phyloP scores from a whole-genome alignment of 2,888 invertebrate species.

The Chloroclystis v-ata region DNA sequence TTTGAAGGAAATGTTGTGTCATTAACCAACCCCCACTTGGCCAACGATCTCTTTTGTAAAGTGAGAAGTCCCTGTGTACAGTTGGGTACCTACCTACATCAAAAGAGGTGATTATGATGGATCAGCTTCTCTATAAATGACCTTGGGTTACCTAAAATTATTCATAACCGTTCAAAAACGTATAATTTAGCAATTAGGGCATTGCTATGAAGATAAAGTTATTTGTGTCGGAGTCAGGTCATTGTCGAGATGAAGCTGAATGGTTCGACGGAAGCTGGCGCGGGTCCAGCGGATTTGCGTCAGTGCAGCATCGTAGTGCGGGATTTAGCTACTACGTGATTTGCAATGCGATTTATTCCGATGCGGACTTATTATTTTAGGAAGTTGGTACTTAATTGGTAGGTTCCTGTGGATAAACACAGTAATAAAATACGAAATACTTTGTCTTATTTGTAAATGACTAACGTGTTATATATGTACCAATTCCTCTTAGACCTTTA shows the following conservation, averaged over 20 bases:
- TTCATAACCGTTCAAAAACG: no score
- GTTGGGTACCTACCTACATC: no score
- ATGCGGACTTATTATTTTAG: conserved; percentile 5
- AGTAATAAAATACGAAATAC: no score
- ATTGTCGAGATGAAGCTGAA: conserved; percentile 69
- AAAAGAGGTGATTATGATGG: no score
- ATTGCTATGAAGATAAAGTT: conserved; percentile 22
- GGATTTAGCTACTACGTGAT: conserved; percentile 11
- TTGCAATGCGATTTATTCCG: conserved; percentile 15
- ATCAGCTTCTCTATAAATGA: no score
- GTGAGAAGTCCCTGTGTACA: no score
- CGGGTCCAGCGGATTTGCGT: conserved; percentile 62
- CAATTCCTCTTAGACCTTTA: no score
- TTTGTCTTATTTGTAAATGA: not conserved
- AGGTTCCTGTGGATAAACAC: not conserved
- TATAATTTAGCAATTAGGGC: conserved; percentile 11
- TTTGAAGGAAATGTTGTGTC: no score
- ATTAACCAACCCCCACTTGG: no score
- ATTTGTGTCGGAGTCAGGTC: conserved; percentile 61
- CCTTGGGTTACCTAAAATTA: no score
- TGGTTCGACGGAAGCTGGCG: conserved; percentile 67
- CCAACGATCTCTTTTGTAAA: no score
- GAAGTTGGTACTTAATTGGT: not conserved
- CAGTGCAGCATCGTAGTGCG: conserved; percentile 35
- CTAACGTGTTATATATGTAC: no score